Percentiles rank a stretch among this genome's conserved stretches.
These are phyloP conservation scores for Nasonovia ribisnigri DNA, from an alignment of 2,888 invertebrate species.

Conservation along the genomic window DNA sequence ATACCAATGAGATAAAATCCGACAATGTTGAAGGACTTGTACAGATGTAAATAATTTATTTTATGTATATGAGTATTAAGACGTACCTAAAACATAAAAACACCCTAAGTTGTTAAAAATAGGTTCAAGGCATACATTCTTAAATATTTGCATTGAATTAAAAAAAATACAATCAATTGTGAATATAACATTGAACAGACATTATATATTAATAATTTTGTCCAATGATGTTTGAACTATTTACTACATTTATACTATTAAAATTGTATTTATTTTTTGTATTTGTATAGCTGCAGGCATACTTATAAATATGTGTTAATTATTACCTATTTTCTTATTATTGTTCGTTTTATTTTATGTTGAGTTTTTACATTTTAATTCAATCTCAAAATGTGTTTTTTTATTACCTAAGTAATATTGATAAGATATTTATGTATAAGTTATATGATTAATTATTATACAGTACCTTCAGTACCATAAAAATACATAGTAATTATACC, in stretches of 20 bases:
- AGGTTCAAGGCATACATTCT: not conserved
- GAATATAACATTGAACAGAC: not conserved
- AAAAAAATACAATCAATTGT: not conserved
- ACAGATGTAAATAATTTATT: slow-evolving; percentile 1
- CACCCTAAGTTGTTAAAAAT: not conserved
- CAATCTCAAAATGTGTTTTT: not conserved
- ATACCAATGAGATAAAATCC: not conserved
- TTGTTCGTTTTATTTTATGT: not conserved
- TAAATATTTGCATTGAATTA: not conserved
- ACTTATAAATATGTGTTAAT: not conserved
- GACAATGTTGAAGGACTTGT: not conserved
- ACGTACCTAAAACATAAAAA: slow-evolving; percentile 4
- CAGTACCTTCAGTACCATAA: not conserved
- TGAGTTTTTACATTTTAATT: not conserved
- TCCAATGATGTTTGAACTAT: not conserved
- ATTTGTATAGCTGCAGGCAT: not conserved
- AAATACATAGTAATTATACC: too few species aligned
- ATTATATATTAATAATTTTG: not conserved
- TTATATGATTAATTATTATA: not conserved
- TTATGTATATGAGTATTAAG: not conserved
- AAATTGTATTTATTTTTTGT: not conserved
- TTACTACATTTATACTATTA: not conserved
- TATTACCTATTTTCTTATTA: not conserved
- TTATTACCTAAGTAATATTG: not conserved
- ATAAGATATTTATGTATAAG: not conserved